phyloP scores from a whole-genome alignment of 2,797 vertebrate genomes.

The Buphagus erythrorhynchus region DNA sequence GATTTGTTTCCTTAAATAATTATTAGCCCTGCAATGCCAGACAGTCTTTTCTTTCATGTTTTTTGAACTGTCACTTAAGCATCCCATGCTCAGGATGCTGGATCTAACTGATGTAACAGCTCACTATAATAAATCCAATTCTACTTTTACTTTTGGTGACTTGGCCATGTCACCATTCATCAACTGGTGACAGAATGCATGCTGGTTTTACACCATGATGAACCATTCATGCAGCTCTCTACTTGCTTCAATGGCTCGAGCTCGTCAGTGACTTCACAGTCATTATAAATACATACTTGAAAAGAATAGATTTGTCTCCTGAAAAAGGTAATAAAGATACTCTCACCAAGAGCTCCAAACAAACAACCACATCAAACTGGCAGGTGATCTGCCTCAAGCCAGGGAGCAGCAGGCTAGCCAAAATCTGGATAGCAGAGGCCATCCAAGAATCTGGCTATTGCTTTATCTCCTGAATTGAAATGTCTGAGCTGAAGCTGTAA shows the following conservation, averaged over 20 bases:
- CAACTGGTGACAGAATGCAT: not conserved
- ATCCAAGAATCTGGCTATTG: not conserved
- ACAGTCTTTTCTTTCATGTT: not conserved
- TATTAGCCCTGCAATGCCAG: not conserved
- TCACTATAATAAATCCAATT: not conserved
- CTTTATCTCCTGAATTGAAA: not conserved
- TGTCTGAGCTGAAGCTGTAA: not conserved
- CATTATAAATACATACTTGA: not conserved
- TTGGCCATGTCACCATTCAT: not conserved
- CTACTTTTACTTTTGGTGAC: not conserved
- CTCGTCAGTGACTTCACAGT: not conserved
- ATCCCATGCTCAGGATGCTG: not conserved
- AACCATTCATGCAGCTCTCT: not conserved
- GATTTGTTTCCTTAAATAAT: slow-evolving; percentile 1
- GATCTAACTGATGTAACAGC: not conserved
- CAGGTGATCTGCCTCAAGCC: not conserved
- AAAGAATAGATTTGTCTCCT: not conserved
- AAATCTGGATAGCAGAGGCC: not conserved
- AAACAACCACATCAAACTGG: not conserved
- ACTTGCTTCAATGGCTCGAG: not conserved
- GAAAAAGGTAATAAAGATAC: not conserved
- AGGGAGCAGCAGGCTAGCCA: not conserved
- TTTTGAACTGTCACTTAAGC: not conserved
- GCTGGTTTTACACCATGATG: not conserved
- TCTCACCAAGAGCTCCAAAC: not conserved